A percentile compares a stretch with the other conserved stretches of the same genome.
These are phyloP conservation scores for Dysidea cf. avara DNA, from an alignment of 37 sponge, comb jelly and placozoan species.

Conservation along the genomic window DNA sequence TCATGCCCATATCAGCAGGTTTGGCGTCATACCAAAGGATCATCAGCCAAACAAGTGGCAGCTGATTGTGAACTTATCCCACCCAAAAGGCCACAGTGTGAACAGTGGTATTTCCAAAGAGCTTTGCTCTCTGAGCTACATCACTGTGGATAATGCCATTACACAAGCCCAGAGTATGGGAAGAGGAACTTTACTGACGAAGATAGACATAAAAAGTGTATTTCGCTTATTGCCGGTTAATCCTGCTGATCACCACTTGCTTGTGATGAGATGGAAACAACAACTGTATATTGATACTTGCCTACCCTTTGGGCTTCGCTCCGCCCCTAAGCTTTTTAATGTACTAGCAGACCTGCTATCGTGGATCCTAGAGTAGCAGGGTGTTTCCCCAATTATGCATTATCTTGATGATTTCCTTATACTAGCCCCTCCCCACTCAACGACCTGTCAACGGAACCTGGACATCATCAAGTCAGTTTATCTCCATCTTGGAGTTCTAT, in stretches of 20 bases:
- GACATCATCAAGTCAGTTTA: not conserved
- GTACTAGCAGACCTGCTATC: no score
- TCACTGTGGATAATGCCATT: slow-evolving; percentile 3
- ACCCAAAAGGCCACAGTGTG: slow-evolving; percentile 17
- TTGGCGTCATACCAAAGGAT: slow-evolving; percentile 26
- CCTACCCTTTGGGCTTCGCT: no score
- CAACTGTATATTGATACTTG: not conserved
- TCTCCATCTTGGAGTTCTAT: not conserved
- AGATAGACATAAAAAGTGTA: slow-evolving; percentile 14
- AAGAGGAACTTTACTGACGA: not conserved
- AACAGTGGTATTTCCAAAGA: slow-evolving; percentile 12
- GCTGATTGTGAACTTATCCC: slow-evolving; percentile 25
- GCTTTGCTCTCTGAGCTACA: slow-evolving; percentile 10
- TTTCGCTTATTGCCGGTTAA: slow-evolving; percentile 13
- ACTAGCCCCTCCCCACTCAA: not conserved
- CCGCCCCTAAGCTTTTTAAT: no score
- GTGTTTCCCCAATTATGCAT: not conserved
- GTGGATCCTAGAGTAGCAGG: no score
- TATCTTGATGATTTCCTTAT: slow-evolving; percentile 27
- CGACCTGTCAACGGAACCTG: not conserved
- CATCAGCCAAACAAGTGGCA: slow-evolving; percentile 24
- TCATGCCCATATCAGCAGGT: not conserved
- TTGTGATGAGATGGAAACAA: slow-evolving; percentile 12
- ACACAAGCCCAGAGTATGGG: not conserved
- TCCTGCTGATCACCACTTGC: slow-evolving; percentile 11